These are phyloP conservation scores for Poeciliopsis turrubarensis DNA, from an alignment of 2,113 vertebrate species.

Conservation along the genomic window DNA sequence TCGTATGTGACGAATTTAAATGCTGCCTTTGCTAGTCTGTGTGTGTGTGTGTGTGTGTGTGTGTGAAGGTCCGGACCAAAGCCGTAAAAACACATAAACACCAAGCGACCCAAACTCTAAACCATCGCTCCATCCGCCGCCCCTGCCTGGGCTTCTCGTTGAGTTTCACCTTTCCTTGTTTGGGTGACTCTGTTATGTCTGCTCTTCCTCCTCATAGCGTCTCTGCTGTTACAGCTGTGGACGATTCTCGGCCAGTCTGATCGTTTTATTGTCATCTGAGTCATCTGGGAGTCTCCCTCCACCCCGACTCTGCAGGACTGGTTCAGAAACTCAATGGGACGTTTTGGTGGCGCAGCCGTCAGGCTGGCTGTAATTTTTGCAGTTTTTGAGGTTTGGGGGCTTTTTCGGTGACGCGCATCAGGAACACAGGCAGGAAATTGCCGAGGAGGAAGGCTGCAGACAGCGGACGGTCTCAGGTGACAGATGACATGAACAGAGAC, in stretches of 20 bases:
- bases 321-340: conserved; percentile 4
- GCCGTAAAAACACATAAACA: background rate
- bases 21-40: too few species aligned
- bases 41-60: background rate
- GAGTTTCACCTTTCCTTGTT: background rate
- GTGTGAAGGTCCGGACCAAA: background rate
- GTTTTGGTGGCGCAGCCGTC: background rate
- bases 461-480: background rate
- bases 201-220: conserved; percentile 11
- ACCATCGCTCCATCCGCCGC: background rate
- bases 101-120: background rate
- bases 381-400: background rate
- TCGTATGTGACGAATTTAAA: too few species aligned
- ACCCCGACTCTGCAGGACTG: conserved; percentile 6
- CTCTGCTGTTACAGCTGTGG: conserved; percentile 38
- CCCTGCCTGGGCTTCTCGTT: conserved; percentile 2
- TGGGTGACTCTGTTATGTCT: conserved; percentile 35
- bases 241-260: background rate
- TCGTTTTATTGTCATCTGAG: background rate
- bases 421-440: conserved; percentile 7
- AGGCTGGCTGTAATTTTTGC: conserved; percentile 1
- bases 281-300: background rate
- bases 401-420: background rate
- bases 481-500: background rate
- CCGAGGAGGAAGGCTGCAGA: conserved; percentile 6